A percentile compares a stretch with the other conserved stretches of the same genome.
Conservation (phyloP, 2,797 vertebrate species). For the Catamblyrhynchus diadema region DNA sequence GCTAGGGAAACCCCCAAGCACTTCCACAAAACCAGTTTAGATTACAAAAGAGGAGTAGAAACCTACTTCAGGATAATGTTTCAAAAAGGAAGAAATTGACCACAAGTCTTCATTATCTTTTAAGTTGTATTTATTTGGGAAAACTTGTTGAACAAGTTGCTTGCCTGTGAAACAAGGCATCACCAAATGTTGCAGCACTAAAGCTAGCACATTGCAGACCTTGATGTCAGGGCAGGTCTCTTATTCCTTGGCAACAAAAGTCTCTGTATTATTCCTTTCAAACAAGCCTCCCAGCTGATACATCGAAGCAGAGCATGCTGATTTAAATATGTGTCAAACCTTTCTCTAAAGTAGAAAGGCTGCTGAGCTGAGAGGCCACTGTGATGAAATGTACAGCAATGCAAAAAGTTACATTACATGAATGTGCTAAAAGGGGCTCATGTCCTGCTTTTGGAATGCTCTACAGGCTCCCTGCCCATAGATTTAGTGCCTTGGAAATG, state of each 20-base stretch:
- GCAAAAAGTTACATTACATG: background rate
- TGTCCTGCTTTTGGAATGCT: background rate
- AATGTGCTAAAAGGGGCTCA: background rate
- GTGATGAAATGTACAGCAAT: background rate
- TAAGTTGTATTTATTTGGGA: background rate
- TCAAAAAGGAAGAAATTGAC: background rate
- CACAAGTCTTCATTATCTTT: background rate
- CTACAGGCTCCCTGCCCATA: background rate
- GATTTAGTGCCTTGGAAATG: background rate
- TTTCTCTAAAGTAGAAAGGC: background rate
- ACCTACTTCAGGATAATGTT: background rate
- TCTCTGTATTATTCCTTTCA: background rate
- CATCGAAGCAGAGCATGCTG: rapidly evolving
- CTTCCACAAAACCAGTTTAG: background rate
- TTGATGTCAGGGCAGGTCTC: background rate
- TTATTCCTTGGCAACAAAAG: background rate
- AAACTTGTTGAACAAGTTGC: background rate
- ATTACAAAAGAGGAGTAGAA: background rate
- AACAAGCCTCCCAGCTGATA: background rate
- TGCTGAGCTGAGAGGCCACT: background rate
- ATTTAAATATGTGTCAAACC: background rate
- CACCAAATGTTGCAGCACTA: background rate
- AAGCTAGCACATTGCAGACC: background rate
- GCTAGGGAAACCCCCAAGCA: background rate
- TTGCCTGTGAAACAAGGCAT: background rate